phyloP scores from a whole-genome alignment of 2,113 vertebrate species.

The Equus przewalskii region DNA sequence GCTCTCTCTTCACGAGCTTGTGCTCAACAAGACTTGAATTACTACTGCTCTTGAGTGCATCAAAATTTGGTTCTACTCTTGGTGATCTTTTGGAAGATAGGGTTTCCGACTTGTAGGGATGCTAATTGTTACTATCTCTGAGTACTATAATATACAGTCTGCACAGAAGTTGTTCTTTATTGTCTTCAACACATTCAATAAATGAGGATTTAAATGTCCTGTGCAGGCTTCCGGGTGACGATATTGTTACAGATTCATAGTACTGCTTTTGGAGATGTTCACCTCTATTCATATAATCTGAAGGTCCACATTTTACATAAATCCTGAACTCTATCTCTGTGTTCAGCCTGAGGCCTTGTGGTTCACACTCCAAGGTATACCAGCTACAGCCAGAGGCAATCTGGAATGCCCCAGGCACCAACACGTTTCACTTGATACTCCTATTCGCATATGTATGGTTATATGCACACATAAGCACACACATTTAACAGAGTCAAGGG shows the following conservation, averaged over 20 bases:
- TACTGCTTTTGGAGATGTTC: neutral
- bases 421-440: neutral
- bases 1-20: neutral
- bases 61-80: neutral
- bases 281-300: rapidly evolving
- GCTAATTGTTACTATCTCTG: neutral
- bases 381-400: neutral
- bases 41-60: neutral
- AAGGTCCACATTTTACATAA: neutral
- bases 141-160: neutral
- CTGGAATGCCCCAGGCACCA: neutral
- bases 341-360: neutral
- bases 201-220: neutral
- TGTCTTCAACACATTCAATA: neutral
- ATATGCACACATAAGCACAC: neutral
- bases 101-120: neutral
- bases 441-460: neutral
- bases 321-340: neutral
- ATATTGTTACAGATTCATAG: neutral
- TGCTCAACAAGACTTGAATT: neutral
- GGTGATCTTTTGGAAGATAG: neutral
- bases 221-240: neutral
- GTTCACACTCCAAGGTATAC: neutral
- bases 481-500: neutral
- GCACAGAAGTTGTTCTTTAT: neutral